phyloP scores from a whole-genome alignment of 2,888 invertebrate species.

The Sesia bembeciformis region DNA sequence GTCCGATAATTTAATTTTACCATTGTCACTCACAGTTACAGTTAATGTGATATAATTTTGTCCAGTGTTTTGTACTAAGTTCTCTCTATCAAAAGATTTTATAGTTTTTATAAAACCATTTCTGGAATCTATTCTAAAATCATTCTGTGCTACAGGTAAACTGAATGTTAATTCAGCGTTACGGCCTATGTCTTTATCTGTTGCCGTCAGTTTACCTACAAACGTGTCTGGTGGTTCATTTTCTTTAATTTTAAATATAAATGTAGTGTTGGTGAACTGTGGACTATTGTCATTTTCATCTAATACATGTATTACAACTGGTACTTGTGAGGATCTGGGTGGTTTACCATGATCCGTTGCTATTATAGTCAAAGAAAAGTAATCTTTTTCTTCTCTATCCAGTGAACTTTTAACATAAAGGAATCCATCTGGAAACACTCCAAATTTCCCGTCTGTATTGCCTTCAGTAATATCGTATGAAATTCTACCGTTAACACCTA shows the following conservation, averaged over 20 bases:
- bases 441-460: constrained; percentile 89
- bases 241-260: constrained; percentile 91
- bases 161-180: constrained; percentile 93
- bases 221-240: constrained; percentile 92
- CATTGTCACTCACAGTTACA: constrained; percentile 91
- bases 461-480: constrained; percentile 90
- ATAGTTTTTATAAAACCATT: constrained; percentile 93
- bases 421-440: constrained; percentile 95
- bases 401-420: constrained; percentile 89
- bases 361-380: constrained; percentile 90
- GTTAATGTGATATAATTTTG: constrained; percentile 88
- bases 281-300: constrained; percentile 98
- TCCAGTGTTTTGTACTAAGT: constrained; percentile 83
- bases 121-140: constrained; percentile 90
- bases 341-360: constrained; percentile 88
- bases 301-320: constrained; percentile 92
- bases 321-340: constrained; percentile 86
- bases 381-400: constrained; percentile 93
- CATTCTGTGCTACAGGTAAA: constrained; percentile 81
- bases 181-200: constrained; percentile 91
- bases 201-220: constrained; percentile 92
- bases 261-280: constrained; percentile 91
- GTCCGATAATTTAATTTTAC: constrained; percentile 82
- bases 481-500: constrained; percentile 85
- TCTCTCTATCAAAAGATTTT: constrained; percentile 92